Evolutionary conservation across 2,888 invertebrate genomes (phyloP).

Genomic region (Zele albiditarsus): DNA sequence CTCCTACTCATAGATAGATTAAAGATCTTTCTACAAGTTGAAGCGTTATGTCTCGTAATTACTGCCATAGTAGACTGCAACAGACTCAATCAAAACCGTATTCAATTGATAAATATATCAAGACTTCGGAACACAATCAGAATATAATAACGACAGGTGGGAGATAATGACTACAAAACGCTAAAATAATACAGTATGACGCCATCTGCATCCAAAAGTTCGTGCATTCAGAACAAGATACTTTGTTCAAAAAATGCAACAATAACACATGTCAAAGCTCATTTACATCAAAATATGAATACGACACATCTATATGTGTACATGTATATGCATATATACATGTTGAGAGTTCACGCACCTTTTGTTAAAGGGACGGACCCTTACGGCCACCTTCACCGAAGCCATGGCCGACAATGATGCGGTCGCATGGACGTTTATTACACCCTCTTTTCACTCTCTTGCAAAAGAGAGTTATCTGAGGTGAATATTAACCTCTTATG

Average conservation of each 20-base stretch:
- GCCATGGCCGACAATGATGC: constrained; percentile 78
- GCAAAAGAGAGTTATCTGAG: constrained; percentile 27
- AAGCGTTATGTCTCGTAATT: no score
- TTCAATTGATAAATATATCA: not conserved
- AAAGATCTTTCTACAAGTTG: no score
- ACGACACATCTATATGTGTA: not conserved
- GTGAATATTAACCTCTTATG: constrained; percentile 37
- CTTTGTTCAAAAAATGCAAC: not conserved
- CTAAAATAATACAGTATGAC: not conserved
- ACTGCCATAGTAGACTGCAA: no score
- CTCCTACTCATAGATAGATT: not conserved
- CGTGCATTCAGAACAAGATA: not conserved
- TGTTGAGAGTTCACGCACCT: constrained; percentile 75
- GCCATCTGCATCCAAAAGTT: not conserved
- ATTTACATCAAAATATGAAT: not conserved
- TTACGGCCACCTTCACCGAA: constrained; percentile 92
- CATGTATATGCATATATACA: not conserved
- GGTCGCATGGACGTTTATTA: constrained; percentile 57
- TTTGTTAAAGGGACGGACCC: constrained; percentile 92
- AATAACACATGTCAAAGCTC: not conserved
- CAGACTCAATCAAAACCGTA: not conserved
- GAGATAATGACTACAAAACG: constrained; percentile 5
- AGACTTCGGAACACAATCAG: not conserved
- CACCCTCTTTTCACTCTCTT: constrained; percentile 25
- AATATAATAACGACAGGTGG: constrained; percentile 18